These are phyloP conservation scores for Lindbergichthys nudifrons DNA, from an alignment of 2,797 vertebrate genomes.

Conservation along the genomic window DNA sequence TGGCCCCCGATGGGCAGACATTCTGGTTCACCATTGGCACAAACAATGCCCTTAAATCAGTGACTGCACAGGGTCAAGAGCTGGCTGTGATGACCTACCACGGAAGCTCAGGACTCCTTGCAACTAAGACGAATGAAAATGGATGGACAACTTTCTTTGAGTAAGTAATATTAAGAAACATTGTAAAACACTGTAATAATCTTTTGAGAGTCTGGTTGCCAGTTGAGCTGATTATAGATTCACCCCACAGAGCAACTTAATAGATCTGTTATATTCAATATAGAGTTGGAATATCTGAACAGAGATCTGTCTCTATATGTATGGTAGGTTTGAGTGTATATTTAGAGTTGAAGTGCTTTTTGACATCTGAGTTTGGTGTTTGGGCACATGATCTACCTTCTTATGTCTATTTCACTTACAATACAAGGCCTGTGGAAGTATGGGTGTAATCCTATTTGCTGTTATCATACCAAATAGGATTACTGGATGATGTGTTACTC, in stretches of 20 bases:
- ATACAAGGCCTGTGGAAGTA: constrained; percentile 58
- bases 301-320: constrained; percentile 6
- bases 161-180: constrained; percentile 85
- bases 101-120: constrained; percentile 94
- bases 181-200: constrained; percentile 28
- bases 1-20: constrained; percentile 94
- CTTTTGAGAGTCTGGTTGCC: constrained; percentile 17
- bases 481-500: constrained; percentile 68
- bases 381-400: constrained; percentile 28
- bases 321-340: constrained; percentile 21
- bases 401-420: constrained; percentile 53
- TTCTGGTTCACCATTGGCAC: constrained; percentile 99
- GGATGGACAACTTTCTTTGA: constrained; percentile 99
- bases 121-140: constrained; percentile 96
- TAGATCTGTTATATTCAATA: constrained; percentile 38
- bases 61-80: constrained; percentile 94
- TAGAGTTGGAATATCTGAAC: constrained; percentile 25
- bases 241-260: constrained; percentile 22
- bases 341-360: constrained; percentile 28
- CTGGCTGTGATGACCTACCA: constrained; percentile 97
- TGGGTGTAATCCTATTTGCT: constrained; percentile 76
- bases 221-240: constrained; percentile 47
- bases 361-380: constrained; percentile 45
- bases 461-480: constrained; percentile 77
- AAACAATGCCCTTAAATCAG: constrained; percentile 93